A percentile compares a stretch with the other conserved stretches of the same genome.
These are phyloP conservation scores for Drosophila yooni DNA, from an alignment of 2,888 invertebrate genomes.

Conservation along the genomic window DNA sequence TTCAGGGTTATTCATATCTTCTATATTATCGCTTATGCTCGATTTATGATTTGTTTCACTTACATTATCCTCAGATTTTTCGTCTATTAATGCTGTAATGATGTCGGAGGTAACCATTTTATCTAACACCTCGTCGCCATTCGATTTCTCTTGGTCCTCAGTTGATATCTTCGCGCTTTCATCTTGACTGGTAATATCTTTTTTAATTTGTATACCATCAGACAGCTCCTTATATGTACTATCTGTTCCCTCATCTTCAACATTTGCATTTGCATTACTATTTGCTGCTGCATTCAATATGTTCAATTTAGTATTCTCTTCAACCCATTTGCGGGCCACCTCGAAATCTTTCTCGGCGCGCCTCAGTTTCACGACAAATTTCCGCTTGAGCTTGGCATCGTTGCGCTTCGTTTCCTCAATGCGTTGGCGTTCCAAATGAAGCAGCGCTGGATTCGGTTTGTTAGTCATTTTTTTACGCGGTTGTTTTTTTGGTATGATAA, in stretches of 20 bases:
- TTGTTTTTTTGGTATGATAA: constrained; percentile 74
- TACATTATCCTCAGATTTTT: not conserved
- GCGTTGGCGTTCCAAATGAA: constrained; percentile 82
- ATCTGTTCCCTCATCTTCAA: not conserved
- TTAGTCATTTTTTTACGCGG: constrained; percentile 84
- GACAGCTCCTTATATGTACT: not conserved
- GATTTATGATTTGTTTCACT: not conserved
- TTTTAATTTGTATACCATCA: not conserved
- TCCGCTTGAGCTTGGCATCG: constrained; percentile 83
- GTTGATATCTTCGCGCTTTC: not conserved
- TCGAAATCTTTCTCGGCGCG: constrained; percentile 80
- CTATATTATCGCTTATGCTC: not conserved
- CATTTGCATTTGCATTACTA: not conserved
- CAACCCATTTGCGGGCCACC: constrained; percentile 74
- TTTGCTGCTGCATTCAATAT: not conserved
- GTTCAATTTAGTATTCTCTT: constrained; percentile 8
- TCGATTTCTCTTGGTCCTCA: not conserved
- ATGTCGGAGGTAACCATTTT: not conserved
- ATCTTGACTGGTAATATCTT: not conserved
- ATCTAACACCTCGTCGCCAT: not conserved
- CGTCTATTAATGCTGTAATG: not conserved
- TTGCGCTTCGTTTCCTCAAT: constrained; percentile 80
- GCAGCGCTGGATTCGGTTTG: constrained; percentile 83
- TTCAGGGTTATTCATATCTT: not conserved
- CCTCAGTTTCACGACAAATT: constrained; percentile 72